Evolutionary conservation across 2,888 invertebrate species (phyloP), one percentile per base, ranked within the genome.

Genomic region (Drosophila quinaria): DNA sequence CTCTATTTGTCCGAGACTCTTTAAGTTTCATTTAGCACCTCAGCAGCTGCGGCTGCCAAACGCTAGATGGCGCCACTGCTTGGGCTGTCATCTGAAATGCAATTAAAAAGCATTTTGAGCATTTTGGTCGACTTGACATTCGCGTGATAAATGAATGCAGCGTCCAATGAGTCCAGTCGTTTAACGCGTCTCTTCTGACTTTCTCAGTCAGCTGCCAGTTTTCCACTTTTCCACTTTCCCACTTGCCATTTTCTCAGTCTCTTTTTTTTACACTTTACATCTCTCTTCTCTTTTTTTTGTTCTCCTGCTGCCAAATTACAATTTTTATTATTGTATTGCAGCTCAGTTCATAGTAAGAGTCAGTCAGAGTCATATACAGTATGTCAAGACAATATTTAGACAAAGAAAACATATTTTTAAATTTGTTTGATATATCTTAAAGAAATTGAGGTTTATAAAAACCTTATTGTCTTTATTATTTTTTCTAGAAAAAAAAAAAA

Each of bases 61-160:
- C 64, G 39, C 55, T 60, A 70, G 73, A 56, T 64, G 62, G 68
- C 70, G 74, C 73, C 31, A 39, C 52, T 49, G 60, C 59, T 52
- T 44, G 65, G 61, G 42, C 74, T 71, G 74, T 70, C 73, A 70
- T 74, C 75, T 68, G 78, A 81, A 84, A 86, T 84, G 87, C 89
- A 86, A 86, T 86, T 86, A 86, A 86, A 89, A 86, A 80, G 73
- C 81, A 81, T 80, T 87, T 89, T 84, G 84, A 84, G 77, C 81
- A 76, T 75, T 75, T 86, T 76, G 85, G 71, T 63, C 84, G 68
- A 71, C 83, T 74, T 87, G 83, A 81, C 83, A 84, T 68, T 76
- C 70, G 85, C 87, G 71, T 83, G 83, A 87, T 84, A 74, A 83
- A 83, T 83, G 85, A 75, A 71, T 68, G 66, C 84, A 71, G 58